Percentiles rank a stretch among this genome's conserved stretches.
Conservation (phyloP, 1,140 invertebrate genomes). For the Arctopsyche grandis region DNA sequence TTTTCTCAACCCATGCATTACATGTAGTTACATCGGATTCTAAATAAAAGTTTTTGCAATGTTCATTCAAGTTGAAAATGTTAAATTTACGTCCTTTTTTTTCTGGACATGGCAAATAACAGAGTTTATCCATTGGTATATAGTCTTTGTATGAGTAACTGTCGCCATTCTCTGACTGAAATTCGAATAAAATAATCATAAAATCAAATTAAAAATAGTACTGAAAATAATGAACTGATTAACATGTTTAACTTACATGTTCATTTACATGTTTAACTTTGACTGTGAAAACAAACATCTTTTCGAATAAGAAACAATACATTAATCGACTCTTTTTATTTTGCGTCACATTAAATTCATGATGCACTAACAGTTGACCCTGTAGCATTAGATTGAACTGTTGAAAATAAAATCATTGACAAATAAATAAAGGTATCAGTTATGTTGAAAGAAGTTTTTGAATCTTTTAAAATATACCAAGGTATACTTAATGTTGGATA, state of each 20-base stretch:
- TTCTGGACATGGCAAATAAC: conserved; percentile 89
- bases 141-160: conserved; percentile 78
- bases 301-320: conserved; percentile 94
- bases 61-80: conserved; percentile 91
- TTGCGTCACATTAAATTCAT: conserved; percentile 92
- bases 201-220: conserved; percentile 64
- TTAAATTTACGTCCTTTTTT: conserved; percentile 92
- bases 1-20: conserved; percentile 83
- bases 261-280: conserved; percentile 82
- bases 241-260: too few relatives aligned
- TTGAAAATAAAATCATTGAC: background rate
- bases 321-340: conserved; percentile 84
- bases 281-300: conserved; percentile 88
- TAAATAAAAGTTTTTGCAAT: conserved; percentile 78
- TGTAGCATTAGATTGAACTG: conserved; percentile 92
- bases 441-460: too few relatives aligned
- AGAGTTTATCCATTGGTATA: conserved; percentile 92
- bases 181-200: background rate
- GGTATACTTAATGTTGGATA: background rate
- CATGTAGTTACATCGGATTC: conserved; percentile 83
- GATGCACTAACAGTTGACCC: conserved; percentile 86
- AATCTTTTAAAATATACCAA: too few relatives aligned
- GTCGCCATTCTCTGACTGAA: conserved; percentile 61
- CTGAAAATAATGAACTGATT: conserved; percentile 73
- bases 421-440: conserved; percentile 3